These are phyloP conservation scores for Phymanthus crucifer DNA, from an alignment of 92 coral and sea anemone genomes.

Conservation along the genomic window DNA sequence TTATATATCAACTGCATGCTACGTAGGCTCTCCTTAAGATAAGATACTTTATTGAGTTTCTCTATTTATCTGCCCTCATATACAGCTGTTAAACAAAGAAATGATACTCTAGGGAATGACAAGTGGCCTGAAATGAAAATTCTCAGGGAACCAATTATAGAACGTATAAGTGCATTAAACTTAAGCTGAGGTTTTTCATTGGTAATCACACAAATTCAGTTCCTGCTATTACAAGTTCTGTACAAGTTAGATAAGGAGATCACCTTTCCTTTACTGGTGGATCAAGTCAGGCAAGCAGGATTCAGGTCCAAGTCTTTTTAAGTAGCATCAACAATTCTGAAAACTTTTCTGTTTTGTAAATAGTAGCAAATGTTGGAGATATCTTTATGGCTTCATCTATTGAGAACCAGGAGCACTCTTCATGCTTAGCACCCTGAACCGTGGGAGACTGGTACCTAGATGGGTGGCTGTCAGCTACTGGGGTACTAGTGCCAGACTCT, in stretches of 20 bases:
- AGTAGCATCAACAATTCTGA: conserved; percentile 51
- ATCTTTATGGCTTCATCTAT: conserved; percentile 73
- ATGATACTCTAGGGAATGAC: too few relatives aligned
- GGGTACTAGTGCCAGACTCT: conserved; percentile 4
- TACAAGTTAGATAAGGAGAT: too few relatives aligned
- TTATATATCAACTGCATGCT: too few relatives aligned
- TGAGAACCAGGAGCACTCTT: conserved; percentile 92
- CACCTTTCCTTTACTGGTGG: not conserved
- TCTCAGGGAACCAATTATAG: not conserved
- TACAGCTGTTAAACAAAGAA: too few relatives aligned
- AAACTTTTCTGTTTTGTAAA: conserved; percentile 64
- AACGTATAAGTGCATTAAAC: not conserved
- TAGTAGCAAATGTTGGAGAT: conserved; percentile 77
- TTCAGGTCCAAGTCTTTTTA: conserved; percentile 13
- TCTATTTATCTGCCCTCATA: too few relatives aligned
- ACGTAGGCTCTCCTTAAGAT: too few relatives aligned
- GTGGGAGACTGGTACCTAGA: conserved; percentile 69
- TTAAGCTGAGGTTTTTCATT: too few relatives aligned
- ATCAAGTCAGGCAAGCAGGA: not conserved
- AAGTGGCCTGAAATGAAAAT: not conserved
- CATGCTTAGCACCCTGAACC: conserved; percentile 88
- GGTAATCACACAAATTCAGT: too few relatives aligned
- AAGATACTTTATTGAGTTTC: too few relatives aligned
- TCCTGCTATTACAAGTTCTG: too few relatives aligned
- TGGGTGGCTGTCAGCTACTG: not conserved